A percentile compares a stretch with the other conserved stretches of the same genome.
phyloP scores from a whole-genome alignment of 1,140 invertebrate genomes.

The Glossosoma conforme region DNA sequence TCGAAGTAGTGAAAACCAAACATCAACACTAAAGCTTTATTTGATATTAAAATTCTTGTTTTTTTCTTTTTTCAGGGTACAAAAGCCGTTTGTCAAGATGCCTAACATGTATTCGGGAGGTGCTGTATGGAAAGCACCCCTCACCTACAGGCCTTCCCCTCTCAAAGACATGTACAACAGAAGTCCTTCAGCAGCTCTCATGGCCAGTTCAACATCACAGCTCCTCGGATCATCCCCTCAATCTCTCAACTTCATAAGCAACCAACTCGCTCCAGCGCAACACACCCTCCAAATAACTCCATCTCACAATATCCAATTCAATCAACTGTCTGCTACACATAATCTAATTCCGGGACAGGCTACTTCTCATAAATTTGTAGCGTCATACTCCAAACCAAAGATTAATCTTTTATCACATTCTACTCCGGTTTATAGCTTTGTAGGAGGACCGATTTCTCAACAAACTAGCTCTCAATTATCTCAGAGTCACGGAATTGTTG shows the following conservation, averaged over 20 bases:
- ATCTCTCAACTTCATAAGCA: slow-evolving; percentile 10
- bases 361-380: not conserved
- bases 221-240: not conserved
- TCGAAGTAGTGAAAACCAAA: no score
- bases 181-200: not conserved
- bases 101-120: slow-evolving; percentile 7
- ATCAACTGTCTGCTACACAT: slow-evolving; percentile 1
- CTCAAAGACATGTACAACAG: slow-evolving; percentile 12
- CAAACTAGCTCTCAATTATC: no score
- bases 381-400: not conserved
- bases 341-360: slow-evolving; percentile 8
- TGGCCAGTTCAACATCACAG: slow-evolving; percentile 3
- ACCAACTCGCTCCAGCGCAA: no score
- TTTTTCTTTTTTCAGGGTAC: slow-evolving; percentile 17
- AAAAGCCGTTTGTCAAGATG: slow-evolving; percentile 10
- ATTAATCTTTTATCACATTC: not conserved
- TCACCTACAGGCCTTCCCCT: slow-evolving; percentile 2
- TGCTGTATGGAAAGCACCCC: slow-evolving; percentile 9
- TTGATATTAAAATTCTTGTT: no score
- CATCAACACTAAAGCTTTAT: no score
- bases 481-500: no score
- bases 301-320: slow-evolving; percentile 2
- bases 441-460: no score
- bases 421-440: no score
- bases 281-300: no score